A percentile compares a stretch with the other conserved stretches of the same genome.
Evolutionary conservation across 1,140 invertebrate species (phyloP).

Genomic region (Nasonia giraulti): DNA sequence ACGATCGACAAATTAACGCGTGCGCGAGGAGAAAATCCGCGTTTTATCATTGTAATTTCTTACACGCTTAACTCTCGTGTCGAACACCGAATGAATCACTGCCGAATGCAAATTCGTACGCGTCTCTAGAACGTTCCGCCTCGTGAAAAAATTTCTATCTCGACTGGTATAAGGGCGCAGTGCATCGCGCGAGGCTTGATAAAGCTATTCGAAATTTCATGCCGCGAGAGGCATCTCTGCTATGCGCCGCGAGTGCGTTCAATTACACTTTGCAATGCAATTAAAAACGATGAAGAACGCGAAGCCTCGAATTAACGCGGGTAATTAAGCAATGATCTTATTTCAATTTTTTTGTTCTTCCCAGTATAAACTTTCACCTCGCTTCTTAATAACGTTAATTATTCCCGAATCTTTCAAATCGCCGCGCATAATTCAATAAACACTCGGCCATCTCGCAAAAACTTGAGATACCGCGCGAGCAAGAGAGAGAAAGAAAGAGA

Average conservation of each 20-base stretch:
- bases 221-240: not conserved
- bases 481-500: not conserved
- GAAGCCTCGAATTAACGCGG: not conserved
- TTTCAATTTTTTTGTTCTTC: not conserved
- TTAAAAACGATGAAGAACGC: not conserved
- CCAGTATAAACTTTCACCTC: not conserved
- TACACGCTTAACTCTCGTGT: too few relatives aligned
- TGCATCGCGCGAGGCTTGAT: not conserved
- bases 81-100: too few relatives aligned
- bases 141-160: too few relatives aligned
- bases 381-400: not conserved
- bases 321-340: not conserved
- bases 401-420: not conserved
- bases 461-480: not conserved
- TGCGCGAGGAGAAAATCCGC: too few relatives aligned
- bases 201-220: not conserved
- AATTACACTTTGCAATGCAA: not conserved
- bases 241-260: not conserved
- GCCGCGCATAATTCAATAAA: not conserved
- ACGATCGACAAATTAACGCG: too few relatives aligned
- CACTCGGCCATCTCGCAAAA: not conserved
- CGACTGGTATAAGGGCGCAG: not conserved
- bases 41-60: too few relatives aligned
- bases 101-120: too few relatives aligned
- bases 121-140: too few relatives aligned